Base-by-base conservation (phyloP, 2,113 vertebrate genomes). In the Beaufortia kweichowensis region DNA sequence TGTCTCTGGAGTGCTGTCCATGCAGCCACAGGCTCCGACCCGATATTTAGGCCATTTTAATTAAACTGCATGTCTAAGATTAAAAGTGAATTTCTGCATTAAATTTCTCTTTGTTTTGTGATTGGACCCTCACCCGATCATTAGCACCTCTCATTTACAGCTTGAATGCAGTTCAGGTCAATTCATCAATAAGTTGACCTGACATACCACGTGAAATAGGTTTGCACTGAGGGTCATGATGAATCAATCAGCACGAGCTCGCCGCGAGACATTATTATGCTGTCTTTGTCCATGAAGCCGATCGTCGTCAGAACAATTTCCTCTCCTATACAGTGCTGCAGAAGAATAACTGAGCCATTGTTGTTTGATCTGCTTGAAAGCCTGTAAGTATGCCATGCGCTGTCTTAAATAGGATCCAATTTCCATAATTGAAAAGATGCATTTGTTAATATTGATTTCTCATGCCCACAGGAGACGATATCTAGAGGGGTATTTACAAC, bases 101-200 rank as follows among this genome's bases (percentile, higher is more conserved):
- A 68, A 80, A 76, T 87, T 63, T 68, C 66, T 21, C 28, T 28
- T 83, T 79, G 83, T 79, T 78, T 76, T 56, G 66, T 83, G 85
- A 82, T 82, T 86, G 80, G 78, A 85, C 70, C 73, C 77, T 75
- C 63, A 80, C 71, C 74, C 73, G 82, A 84, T 90, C 85, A 89
- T 46, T 60, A 28, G 15, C 5, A 4, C 9, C 39, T 24, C 35
- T 48, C 35, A 74, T 46, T 74, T 46, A 74, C 46, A 61, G 19
- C 39, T 57, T 29, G 84, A 83, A 85, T 76, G 85, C 84, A 86
- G 79, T 77, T 24, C 23, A 10, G 46, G 84, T 87, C 81, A 84
- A 87, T 85, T 81, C 81, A 87, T 83, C 82, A 84, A 84, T 21
- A 75, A 79, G 79, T 68, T 81, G 86, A 88, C 85, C 86, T 84